A percentile compares a stretch with the other conserved stretches of the same genome.
Conservation (phyloP, 1,140 invertebrate species). For the Drosophila grimshawi region DNA sequence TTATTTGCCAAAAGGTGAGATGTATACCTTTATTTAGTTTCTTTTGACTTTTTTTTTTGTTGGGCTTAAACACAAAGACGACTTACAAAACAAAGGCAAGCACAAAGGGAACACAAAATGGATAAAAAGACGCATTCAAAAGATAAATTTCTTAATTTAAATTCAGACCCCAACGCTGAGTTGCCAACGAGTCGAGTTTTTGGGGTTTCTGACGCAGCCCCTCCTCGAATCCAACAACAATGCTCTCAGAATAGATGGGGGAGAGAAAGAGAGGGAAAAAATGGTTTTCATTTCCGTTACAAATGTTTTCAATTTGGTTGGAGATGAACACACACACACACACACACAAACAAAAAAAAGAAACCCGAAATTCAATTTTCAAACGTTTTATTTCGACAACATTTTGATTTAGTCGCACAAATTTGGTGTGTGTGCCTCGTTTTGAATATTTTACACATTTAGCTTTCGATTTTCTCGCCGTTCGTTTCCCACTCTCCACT, state of each 20-base stretch:
- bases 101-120: constrained; percentile 49
- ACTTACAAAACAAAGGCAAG: constrained; percentile 57
- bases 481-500: constrained; percentile 36
- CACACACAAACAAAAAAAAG: not conserved
- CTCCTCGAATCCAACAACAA: constrained; percentile 6
- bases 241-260: not conserved
- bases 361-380: constrained; percentile 74
- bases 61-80: constrained; percentile 36
- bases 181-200: constrained; percentile 44
- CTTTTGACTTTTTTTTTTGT: constrained; percentile 20
- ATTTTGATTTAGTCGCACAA: constrained; percentile 77
- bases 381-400: constrained; percentile 81
- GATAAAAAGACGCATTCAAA: constrained; percentile 62
- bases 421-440: constrained; percentile 33
- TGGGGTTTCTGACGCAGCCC: constrained; percentile 32
- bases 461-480: constrained; percentile 60
- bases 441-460: constrained; percentile 79
- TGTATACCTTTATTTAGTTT: constrained; percentile 37
- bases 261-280: constrained; percentile 14
- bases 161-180: constrained; percentile 66
- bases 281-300: constrained; percentile 78
- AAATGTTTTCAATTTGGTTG: constrained; percentile 78
- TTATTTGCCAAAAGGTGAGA: constrained; percentile 71
- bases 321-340: constrained; percentile 23
- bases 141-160: constrained; percentile 83